Evolutionary conservation across 2,888 invertebrate genomes (phyloP), one percentile per base, ranked within the genome.

Genomic region (Agrochola lychnidis): DNA sequence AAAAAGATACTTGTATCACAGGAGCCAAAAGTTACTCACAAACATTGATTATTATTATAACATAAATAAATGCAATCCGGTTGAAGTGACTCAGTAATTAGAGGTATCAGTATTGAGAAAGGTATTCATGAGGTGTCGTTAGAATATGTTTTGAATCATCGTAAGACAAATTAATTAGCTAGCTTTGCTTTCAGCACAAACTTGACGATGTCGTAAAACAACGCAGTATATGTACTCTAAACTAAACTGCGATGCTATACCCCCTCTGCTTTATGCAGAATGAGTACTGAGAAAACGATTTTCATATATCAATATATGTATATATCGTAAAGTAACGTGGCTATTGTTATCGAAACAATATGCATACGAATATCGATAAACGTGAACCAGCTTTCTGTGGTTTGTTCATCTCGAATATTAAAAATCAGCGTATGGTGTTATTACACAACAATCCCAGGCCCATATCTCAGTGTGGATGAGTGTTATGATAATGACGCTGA

Each of bases 331-430:
- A 40, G 53, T n/a, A 62, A 10, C 7, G 6, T 14, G 25, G 10
- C 36, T 70, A 53, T 70, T 70, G 61, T 70, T 62, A 40, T 61
- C 22, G 14, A 62, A 61, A 53, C 59, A 42, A 53, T 62, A 5
- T 48, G 36, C 45, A 62, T 53, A 45, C n/a, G 36, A 71, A 79
- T 77, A 79, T 42, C 61, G 25, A 72, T 79, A 48, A 62, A 79
- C 16, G 25, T 62, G 80, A 45, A 62, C 72, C 53, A 63, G 62
- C 62, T 72, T 62, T 63, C 14, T 48, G 56, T 30, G 73, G 72
- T 62, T 40, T 30, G 48, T 62, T 72, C n/a, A 71, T 72, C 10
- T 2, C 30, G 45, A 72, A 80, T 72, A 72, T 72, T 25, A 62
- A 72, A 56, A 78, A 56, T 40, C 42, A 64, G 51, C 25, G 57